Base-by-base conservation (phyloP, 2,113 vertebrate species). In the Peromyscus californicus region DNA sequence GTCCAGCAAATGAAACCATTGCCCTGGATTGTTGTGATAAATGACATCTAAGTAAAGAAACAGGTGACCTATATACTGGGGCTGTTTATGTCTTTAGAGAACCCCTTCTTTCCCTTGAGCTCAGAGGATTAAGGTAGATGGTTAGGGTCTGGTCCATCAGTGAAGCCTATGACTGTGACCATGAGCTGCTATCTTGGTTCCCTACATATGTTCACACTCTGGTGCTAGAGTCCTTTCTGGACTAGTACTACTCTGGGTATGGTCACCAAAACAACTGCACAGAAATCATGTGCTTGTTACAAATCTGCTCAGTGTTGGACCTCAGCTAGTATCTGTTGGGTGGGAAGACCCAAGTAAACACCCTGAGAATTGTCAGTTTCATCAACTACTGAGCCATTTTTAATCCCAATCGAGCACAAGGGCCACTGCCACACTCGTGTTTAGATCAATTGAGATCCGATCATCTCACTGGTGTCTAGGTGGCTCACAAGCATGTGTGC, bases 51-150 rank as follows among this genome's bases (percentile, higher is more conserved):
- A n/a, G n/a, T 7, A 39, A 65, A 39, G 57, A 39, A 15, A 79
- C 42, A 45, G 42, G 4, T 0, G 7, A 9, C 17, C 42, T 63
- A 16, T 3, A 67, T 74, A 21, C 16, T 15, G 0, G 3, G 3
- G 19, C 24, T 5, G 17, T 3, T 13, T 72, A n/a, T 51, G 29
- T 91, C 63, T 75, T 31, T 39, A 57, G 48, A 72, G 13, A 51
- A n/a, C 2, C 9, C 7, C 0, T 0, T 7, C 15, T 9, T 0
- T 16, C 1, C 1, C 24, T 51, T 21, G 17, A 15, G 1, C n/a
- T 21, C 1, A 42, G 15, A 80, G 3, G 1, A 42, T 39, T 6
- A 1, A 29, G 26, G 17, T 4, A 0, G 2, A 0, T 0, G 39
- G 33, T 84, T 59, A 69, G 24, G 36, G 9, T 29, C 4, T 0